Evolutionary conservation across 2,113 vertebrate genomes (phyloP).

Genomic region (Phalacrocorax carbo): DNA sequence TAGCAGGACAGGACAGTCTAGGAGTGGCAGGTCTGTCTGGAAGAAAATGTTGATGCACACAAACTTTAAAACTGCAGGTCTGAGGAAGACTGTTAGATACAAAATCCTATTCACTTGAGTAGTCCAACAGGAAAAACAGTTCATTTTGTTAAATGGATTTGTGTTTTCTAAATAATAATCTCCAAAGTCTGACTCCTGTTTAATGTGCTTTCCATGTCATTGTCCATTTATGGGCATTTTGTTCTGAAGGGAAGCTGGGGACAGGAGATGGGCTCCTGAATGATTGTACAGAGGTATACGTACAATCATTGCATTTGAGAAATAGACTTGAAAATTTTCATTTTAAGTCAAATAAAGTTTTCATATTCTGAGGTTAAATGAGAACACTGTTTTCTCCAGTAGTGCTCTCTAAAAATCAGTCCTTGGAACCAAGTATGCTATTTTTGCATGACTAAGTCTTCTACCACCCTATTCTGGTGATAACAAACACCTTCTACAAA

Average conservation of each 20-base stretch:
- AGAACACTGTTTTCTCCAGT: not conserved
- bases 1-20: not conserved
- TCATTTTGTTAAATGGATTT: not conserved
- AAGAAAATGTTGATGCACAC: not conserved
- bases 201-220: not conserved
- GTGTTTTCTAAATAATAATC: not conserved
- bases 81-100: not conserved
- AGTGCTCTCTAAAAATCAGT: not conserved
- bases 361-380: not conserved
- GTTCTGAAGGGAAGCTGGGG: not conserved
- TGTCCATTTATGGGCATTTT: not conserved
- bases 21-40: not conserved
- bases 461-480: not conserved
- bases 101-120: not conserved
- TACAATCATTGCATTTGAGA: not conserved
- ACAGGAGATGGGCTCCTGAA: not conserved
- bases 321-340: not conserved
- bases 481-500: not conserved
- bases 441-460: not conserved
- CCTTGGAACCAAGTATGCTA: not conserved
- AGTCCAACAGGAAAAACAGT: not conserved
- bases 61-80: not conserved
- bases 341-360: not conserved
- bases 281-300: not conserved
- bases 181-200: not conserved